phyloP scores from a whole-genome alignment of 2,797 vertebrate species.

The Moxostoma hubbsi region DNA sequence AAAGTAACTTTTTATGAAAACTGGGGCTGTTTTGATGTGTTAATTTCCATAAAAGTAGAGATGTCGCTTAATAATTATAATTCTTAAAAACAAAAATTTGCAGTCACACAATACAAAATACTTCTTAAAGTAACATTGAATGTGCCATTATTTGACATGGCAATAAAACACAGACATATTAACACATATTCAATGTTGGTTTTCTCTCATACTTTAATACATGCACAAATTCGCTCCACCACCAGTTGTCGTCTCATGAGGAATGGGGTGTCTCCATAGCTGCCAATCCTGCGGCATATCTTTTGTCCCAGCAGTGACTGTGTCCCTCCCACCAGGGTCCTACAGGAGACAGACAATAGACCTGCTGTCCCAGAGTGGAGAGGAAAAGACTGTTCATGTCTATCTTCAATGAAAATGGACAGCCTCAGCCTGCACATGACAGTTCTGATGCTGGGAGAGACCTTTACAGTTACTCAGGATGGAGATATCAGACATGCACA shows the following conservation, averaged over 20 bases:
- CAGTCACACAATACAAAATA: no score
- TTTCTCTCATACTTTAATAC: slow-evolving; percentile 37
- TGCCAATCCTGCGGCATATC: slow-evolving; percentile 73
- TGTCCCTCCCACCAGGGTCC: slow-evolving; percentile 59
- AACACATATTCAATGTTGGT: neutral
- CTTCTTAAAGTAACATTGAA: neutral
- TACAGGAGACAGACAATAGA: slow-evolving; percentile 70
- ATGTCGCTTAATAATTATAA: no score
- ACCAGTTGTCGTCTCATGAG: slow-evolving; percentile 68
- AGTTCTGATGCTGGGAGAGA: slow-evolving; percentile 60
- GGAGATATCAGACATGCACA: slow-evolving; percentile 30
- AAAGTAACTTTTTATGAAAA: no score
- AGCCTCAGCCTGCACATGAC: slow-evolving; percentile 52
- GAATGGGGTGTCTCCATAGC: slow-evolving; percentile 68
- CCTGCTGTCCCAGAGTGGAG: slow-evolving; percentile 72
- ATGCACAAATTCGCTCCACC: slow-evolving; percentile 67
- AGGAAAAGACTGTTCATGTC: slow-evolving; percentile 69
- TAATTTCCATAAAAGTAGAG: no score
- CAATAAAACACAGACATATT: slow-evolving; percentile 5
- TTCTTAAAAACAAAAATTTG: no score
- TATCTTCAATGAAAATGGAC: slow-evolving; percentile 69
- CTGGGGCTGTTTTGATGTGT: no score
- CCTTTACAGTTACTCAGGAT: slow-evolving; percentile 56
- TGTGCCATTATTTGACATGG: neutral
- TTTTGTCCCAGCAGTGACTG: slow-evolving; percentile 72